Evolutionary conservation across 2,113 vertebrate species (phyloP).

Genomic region (Nycticebus coucang): DNA sequence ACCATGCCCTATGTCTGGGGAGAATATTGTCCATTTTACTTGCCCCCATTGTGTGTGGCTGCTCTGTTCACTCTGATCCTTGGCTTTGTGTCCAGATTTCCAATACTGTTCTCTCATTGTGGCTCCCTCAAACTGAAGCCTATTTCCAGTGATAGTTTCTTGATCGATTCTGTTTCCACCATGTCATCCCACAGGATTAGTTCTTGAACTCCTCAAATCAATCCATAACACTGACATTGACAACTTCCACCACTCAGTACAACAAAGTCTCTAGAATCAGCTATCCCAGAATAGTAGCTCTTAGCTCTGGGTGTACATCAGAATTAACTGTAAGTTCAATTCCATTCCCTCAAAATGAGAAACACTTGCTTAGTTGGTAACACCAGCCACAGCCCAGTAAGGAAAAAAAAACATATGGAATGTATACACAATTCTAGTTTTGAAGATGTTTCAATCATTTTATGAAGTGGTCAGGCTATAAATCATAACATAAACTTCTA

Average conservation of each 20-base stretch:
- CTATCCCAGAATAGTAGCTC: not conserved
- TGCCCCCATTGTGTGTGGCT: not conserved
- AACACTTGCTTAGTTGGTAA: not conserved
- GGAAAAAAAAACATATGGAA: not conserved
- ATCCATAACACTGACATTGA: not conserved
- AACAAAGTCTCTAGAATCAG: not conserved
- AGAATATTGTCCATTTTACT: not conserved
- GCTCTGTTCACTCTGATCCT: not conserved
- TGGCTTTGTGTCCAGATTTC: not conserved
- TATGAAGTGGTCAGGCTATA: not conserved
- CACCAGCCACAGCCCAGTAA: not conserved
- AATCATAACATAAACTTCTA: slow-evolving; percentile 1
- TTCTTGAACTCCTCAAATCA: not conserved
- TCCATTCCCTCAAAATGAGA: not conserved
- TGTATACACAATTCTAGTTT: not conserved
- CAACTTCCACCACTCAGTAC: not conserved
- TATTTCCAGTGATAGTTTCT: not conserved
- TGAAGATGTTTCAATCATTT: not conserved
- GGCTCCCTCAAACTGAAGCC: not conserved
- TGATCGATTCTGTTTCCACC: not conserved
- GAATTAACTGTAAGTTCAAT: not conserved
- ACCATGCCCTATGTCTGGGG: not conserved
- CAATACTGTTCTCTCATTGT: not conserved
- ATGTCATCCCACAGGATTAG: not conserved
- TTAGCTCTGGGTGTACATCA: not conserved